These are phyloP conservation scores for Araneus ventricosus DNA, from an alignment of 1,140 invertebrate species.

Conservation along the genomic window DNA sequence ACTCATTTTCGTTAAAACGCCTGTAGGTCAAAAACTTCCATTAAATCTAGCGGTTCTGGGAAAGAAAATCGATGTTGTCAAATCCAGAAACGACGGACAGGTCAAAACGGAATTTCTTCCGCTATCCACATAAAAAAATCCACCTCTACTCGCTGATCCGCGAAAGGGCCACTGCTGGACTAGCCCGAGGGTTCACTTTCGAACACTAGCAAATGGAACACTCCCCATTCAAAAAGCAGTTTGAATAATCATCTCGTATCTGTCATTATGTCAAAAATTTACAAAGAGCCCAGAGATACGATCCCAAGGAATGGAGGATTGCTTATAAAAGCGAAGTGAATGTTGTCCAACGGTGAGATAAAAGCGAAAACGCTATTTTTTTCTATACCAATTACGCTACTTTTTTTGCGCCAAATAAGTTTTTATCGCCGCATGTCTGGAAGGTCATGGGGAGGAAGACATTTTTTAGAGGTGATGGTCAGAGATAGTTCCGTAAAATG, in stretches of 20 bases:
- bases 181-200: constrained; percentile 8
- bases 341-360: neutral
- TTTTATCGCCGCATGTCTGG: neutral
- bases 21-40: neutral
- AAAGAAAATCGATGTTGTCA: neutral
- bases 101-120: constrained; percentile 33
- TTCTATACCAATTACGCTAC: neutral
- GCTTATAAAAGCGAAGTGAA: constrained; percentile 10
- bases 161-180: constrained; percentile 24
- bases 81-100: neutral
- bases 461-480: neutral
- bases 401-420: constrained; percentile 5
- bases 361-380: constrained; percentile 9
- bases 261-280: constrained; percentile 46
- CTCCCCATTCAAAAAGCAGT: constrained; percentile 12
- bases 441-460: neutral
- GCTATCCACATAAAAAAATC: neutral
- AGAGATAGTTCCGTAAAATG: neutral
- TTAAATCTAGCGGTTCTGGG: neutral
- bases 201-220: constrained; percentile 8
- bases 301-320: neutral
- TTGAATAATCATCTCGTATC: constrained; percentile 38
- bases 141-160: neutral
- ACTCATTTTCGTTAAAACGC: neutral
- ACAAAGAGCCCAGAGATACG: neutral